Base-by-base conservation (phyloP, 2,113 vertebrate species). In the Sebastes fasciatus region DNA sequence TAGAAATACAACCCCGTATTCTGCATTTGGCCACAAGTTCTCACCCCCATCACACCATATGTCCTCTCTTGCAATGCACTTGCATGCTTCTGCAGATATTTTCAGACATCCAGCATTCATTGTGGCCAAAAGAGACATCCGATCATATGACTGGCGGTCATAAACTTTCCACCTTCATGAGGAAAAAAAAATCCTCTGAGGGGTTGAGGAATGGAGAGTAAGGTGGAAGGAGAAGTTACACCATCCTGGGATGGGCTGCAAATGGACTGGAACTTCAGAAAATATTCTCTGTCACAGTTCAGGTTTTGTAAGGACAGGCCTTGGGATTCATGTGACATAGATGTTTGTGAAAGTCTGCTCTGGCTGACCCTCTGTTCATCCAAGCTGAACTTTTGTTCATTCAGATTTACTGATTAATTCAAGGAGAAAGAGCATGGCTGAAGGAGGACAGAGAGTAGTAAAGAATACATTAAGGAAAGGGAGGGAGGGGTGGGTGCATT, bases 301-400 rank as follows among this genome's bases (percentile, higher is more conserved):
- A 84, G 19, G 81, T 78, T 82, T 80, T 89, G 84, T 85, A 64
- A 40, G 55, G 26, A 71, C 66, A 26, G 19, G n/a, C 64, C n/a
- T 52, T 21, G 3, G 21, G 77, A 66, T 68, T 78, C 45, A 43
- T 79, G 84, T 78, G 66, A 86, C 75, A 72, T 69, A n/a, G 51
- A 83, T 46, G 72, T 65, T 79, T 73, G 82, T 90, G 87, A 34
- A 51, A 67, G 69, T 62, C 46, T 74, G 26, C 57, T 74, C 48
- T 79, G 64, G 91, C 84, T 91, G 91, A 93, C 85, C 86, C 79
- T 77, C 66, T 73, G 76, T 83, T 46, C 81, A 60, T 65, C 70
- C 9, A n/a, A 67, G 74, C 72, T 74, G 82, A 73, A 85, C 91
- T 82, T 87, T 90, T 88, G 79, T 89, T 82, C 55, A 55, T 76